Evolutionary conservation across 2,113 vertebrate genomes (phyloP).

Genomic region (Vulpes ferrilata): DNA sequence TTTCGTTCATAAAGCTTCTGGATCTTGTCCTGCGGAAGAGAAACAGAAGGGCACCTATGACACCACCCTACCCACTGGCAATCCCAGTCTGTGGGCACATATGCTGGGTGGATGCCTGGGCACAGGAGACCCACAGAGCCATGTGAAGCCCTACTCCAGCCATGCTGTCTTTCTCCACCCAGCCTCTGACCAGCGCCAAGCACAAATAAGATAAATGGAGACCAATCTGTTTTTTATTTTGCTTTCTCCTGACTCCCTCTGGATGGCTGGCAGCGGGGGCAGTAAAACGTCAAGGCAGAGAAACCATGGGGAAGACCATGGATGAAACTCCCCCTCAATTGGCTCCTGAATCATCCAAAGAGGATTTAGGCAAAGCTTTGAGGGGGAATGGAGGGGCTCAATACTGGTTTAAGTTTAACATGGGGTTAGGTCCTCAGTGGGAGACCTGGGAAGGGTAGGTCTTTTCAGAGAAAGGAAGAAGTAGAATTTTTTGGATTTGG

Average conservation of each 20-base stretch:
- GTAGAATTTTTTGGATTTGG: neutral
- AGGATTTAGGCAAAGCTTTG: neutral
- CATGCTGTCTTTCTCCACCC: neutral
- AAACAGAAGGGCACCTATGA: neutral
- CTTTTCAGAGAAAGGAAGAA: neutral
- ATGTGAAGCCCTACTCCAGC: accelerated
- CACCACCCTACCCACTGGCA: neutral
- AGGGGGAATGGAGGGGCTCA: neutral
- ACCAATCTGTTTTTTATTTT: neutral
- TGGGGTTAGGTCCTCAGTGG: neutral
- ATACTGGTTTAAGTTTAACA: neutral
- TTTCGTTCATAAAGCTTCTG: slow-evolving; percentile 96
- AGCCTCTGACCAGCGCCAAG: neutral
- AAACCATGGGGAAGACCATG: neutral
- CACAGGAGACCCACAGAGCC: neutral
- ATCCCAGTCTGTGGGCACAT: neutral
- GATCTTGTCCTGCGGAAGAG: slow-evolving; percentile 94
- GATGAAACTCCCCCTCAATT: neutral
- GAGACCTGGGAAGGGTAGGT: neutral
- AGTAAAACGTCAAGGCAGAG: neutral
- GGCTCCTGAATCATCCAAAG: neutral
- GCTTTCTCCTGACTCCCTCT: neutral
- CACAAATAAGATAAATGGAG: neutral
- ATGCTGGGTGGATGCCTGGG: neutral
- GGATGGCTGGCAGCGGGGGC: neutral